Evolutionary conservation across 2,888 invertebrate genomes (phyloP).

Genomic region (Cephus pygmeus): DNA sequence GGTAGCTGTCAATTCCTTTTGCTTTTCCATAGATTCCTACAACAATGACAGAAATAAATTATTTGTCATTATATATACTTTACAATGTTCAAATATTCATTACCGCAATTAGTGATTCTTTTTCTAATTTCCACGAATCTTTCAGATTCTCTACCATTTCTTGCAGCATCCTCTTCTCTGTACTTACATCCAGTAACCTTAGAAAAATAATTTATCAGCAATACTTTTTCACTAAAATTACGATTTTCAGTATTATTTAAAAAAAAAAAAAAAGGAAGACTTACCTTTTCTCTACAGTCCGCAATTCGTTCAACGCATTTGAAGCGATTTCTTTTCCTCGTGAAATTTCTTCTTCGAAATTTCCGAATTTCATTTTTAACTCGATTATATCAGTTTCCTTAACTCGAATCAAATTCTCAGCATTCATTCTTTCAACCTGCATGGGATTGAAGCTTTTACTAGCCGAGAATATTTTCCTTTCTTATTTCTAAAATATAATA

Average conservation of each 20-base stretch:
- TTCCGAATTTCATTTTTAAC: neutral
- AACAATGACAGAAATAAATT: neutral
- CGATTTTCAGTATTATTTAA: neutral
- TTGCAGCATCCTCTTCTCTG: neutral
- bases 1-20: neutral
- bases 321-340: neutral
- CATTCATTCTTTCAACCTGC: neutral
- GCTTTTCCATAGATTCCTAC: neutral
- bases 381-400: conserved; percentile 11
- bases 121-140: neutral
- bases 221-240: neutral
- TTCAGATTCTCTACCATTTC: neutral
- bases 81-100: neutral
- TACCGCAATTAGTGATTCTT: neutral
- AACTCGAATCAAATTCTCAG: neutral
- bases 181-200: neutral
- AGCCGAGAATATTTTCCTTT: neutral
- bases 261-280: neutral
- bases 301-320: conserved; percentile 12
- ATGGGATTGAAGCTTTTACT: neutral
- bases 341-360: neutral
- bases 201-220: neutral
- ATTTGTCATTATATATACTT: neutral
- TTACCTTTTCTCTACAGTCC: conserved; percentile 10
- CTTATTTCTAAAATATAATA: neutral